phyloP scores from a whole-genome alignment of 1,140 invertebrate genomes.

The Coboldia fuscipes region DNA sequence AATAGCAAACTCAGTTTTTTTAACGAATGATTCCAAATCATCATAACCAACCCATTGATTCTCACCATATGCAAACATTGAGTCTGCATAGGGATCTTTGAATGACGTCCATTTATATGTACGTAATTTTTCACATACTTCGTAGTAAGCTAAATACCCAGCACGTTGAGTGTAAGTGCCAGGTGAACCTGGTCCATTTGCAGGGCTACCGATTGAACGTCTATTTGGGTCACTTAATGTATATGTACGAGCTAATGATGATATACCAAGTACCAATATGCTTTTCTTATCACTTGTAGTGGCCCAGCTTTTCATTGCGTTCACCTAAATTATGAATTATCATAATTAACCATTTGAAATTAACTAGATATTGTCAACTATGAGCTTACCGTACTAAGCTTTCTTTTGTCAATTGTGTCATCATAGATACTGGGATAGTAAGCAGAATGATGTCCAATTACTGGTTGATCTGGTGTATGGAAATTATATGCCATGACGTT shows the following conservation, averaged over 20 bases:
- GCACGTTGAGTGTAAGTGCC: constrained; percentile 40
- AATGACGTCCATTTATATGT: not conserved
- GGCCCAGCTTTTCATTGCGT: too few species aligned
- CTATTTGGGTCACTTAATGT: too few species aligned
- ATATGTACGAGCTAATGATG: too few species aligned
- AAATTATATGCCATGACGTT: constrained; percentile 44
- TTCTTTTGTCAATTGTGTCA: not conserved
- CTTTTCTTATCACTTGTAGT: too few species aligned
- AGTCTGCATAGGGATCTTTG: constrained; percentile 10
- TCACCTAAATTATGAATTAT: too few species aligned
- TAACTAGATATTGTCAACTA: too few species aligned
- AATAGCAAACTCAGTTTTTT: constrained; percentile 31
- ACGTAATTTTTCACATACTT: constrained; percentile 24
- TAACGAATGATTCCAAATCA: constrained; percentile 26
- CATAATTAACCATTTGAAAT: too few species aligned
- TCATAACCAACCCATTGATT: constrained; percentile 60
- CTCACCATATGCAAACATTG: constrained; percentile 34
- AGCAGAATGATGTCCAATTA: constrained; percentile 30
- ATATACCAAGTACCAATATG: too few species aligned
- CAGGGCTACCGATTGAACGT: constrained; percentile 26
- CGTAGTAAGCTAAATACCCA: constrained; percentile 51
- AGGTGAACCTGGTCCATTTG: constrained; percentile 26
- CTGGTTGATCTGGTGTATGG: constrained; percentile 29
- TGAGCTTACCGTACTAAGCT: not conserved
- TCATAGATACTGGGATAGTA: constrained; percentile 13